Conservation (phyloP, 2,888 invertebrate species). For the Argyresthia goedartella region DNA sequence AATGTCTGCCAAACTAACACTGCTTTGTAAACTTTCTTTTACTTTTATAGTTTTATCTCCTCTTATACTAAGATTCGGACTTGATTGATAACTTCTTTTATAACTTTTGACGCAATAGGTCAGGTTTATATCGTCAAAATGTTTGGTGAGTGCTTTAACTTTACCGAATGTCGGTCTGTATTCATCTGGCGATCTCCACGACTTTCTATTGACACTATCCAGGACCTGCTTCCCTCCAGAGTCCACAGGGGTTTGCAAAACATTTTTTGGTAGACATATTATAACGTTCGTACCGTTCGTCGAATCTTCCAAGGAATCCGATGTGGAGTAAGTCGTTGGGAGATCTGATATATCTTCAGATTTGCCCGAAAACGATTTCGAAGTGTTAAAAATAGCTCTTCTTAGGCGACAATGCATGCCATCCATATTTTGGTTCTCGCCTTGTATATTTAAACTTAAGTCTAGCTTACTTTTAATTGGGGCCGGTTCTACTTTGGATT, state of each 20-base stretch:
- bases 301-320: slow-evolving; percentile 41
- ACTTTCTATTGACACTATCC: slow-evolving; percentile 59
- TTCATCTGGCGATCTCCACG: slow-evolving; percentile 80
- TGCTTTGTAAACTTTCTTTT: slow-evolving; percentile 35
- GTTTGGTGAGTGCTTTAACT: slow-evolving; percentile 78
- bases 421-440: slow-evolving; percentile 32
- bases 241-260: slow-evolving; percentile 25
- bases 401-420: slow-evolving; percentile 43
- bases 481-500: background rate
- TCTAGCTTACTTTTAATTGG: slow-evolving; percentile 25
- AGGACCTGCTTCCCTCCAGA: slow-evolving; percentile 42
- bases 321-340: slow-evolving; percentile 43
- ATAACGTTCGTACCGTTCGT: slow-evolving; percentile 17
- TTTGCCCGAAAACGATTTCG: slow-evolving; percentile 41
- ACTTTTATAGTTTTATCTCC: slow-evolving; percentile 27
- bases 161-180: slow-evolving; percentile 76
- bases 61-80: slow-evolving; percentile 53
- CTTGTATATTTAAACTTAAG: slow-evolving; percentile 36
- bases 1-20: slow-evolving; percentile 54
- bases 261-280: slow-evolving; percentile 14
- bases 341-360: slow-evolving; percentile 45
- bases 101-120: slow-evolving; percentile 51
- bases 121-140: slow-evolving; percentile 71
- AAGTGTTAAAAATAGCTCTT: slow-evolving; percentile 41
- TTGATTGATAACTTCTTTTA: slow-evolving; percentile 56